phyloP scores from a whole-genome alignment of 2,797 vertebrate genomes.

The Pampus argenteus region DNA sequence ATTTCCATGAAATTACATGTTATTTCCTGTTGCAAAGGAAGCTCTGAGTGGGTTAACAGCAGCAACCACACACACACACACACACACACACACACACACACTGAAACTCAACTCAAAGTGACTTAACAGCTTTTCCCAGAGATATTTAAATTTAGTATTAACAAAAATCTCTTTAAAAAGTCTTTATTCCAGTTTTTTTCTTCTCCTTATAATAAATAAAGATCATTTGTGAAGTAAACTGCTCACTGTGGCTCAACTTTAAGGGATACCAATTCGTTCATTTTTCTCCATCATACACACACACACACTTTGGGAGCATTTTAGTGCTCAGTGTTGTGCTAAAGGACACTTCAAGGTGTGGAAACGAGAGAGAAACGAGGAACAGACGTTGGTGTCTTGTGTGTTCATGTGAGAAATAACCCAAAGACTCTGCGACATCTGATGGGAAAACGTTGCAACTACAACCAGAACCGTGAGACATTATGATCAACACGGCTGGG shows the following conservation, averaged over 20 bases:
- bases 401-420: background rate
- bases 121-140: background rate
- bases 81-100: constrained; percentile 21
- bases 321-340: no score
- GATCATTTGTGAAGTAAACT: no score
- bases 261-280: no score
- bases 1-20: constrained; percentile 69
- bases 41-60: constrained; percentile 43
- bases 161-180: no score
- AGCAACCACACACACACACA: constrained; percentile 43
- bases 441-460: constrained; percentile 15
- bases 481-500: no score
- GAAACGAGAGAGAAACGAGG: no score
- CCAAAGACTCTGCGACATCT: constrained; percentile 35
- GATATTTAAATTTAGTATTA: no score
- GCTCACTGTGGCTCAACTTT: no score
- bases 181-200: no score
- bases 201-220: no score
- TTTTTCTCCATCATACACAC: background rate
- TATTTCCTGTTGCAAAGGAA: constrained; percentile 70
- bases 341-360: no score
- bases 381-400: background rate
- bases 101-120: background rate
- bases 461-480: no score
- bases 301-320: background rate